These are phyloP conservation scores for Ceraclea dissimilis DNA, from an alignment of 2,888 invertebrate species.

Conservation along the genomic window DNA sequence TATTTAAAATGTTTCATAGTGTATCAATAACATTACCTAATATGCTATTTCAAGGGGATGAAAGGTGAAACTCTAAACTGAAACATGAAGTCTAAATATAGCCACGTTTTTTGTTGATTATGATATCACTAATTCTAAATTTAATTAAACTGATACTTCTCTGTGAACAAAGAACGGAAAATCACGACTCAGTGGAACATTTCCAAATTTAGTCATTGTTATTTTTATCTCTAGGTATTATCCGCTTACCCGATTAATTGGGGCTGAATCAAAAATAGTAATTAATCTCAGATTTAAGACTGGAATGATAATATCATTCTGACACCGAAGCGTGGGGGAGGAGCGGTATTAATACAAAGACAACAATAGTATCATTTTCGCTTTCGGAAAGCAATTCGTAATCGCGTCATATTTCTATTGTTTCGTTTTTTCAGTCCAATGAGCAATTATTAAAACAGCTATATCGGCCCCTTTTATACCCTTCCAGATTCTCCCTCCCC, in stretches of 20 bases:
- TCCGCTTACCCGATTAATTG: not conserved
- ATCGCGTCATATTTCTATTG: slow-evolving; percentile 8
- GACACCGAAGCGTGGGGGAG: not conserved
- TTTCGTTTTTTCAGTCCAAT: slow-evolving; percentile 15
- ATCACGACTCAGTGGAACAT: no score
- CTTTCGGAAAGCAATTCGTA: slow-evolving; percentile 13
- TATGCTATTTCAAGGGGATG: no score
- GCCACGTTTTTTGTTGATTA: no score
- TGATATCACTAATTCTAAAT: no score
- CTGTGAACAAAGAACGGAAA: no score
- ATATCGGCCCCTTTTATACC: not conserved
- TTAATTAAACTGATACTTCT: no score
- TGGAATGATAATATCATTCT: not conserved
- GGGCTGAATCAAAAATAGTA: not conserved
- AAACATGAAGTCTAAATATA: no score
- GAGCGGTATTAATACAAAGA: not conserved
- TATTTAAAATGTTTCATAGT: no score
- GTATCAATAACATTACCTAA: no score
- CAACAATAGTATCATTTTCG: not conserved
- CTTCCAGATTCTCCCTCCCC: not conserved
- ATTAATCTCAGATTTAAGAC: not conserved
- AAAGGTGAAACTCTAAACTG: no score
- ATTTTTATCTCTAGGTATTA: no score
- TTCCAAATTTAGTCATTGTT: no score
- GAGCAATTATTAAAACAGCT: slow-evolving; percentile 6